Evolutionary conservation across 2,888 invertebrate genomes (phyloP), one percentile per base, ranked within the genome.

Genomic region (Chaetoderma sp.): DNA sequence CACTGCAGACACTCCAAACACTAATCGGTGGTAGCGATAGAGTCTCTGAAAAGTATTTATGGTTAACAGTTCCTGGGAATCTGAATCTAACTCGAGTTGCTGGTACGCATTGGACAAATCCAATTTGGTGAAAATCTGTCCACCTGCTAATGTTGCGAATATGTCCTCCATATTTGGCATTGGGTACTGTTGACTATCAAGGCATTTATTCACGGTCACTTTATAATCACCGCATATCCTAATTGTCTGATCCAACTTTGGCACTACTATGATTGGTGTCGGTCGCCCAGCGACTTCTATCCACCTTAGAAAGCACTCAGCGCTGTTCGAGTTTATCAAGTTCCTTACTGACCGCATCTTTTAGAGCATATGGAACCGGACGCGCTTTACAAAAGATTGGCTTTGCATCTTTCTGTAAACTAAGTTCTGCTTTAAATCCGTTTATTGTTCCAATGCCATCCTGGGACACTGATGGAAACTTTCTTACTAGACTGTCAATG

Each of bases 111-210:
- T 45, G 4, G 55, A 50, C 23, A 69, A 39, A 58, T 69, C 60
- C 4, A 67, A 5, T n/a, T 63, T 66, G 6, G 60, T 50, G 54
- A 70, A 72, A 6, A 62, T 36, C 32, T 68, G 30, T 8, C 73
- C 73, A 21, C 70, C 62, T 18, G 67, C 59, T 6, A 75, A 55
- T 21, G 42, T 62, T 0, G 72, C 65, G 45, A 78, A 77, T 82
- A 77, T 68, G 71, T 65, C 75, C 50, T 74, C 70, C 61, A 67
- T 65, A 63, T 63, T 69, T 65, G 71, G 73, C 36, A 80, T 64
- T 62, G 68, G 74, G 56, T 77, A 72, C 57, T 79, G 73, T n/a
- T 80, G 79, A 23, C 78, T 64, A 36, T 76, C 62, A 30, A 81
- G 32, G n/a, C 71, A 63, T 6, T 66, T 73, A 56, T 78, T 77